Percentiles rank a stretch among this genome's conserved stretches.
Conservation (phyloP, 2,888 invertebrate species). For the Cryptus viduatorius region DNA sequence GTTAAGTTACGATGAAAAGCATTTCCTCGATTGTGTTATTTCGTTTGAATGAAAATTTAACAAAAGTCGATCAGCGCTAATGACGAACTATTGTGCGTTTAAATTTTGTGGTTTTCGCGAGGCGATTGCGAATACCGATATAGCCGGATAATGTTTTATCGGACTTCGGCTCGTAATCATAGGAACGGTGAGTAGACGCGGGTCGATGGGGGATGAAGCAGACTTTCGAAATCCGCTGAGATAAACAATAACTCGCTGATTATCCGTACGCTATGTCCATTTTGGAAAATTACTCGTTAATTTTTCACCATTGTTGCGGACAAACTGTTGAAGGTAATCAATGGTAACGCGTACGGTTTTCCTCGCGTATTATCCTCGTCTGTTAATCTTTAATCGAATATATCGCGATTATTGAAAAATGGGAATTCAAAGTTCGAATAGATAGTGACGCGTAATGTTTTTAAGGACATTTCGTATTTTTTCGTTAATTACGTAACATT, state of each 20-base stretch:
- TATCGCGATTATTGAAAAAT: not conserved
- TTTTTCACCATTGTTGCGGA: conserved; percentile 52
- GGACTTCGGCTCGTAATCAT: not conserved
- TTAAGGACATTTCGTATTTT: too few relatives aligned
- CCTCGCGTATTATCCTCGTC: not conserved
- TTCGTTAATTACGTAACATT: too few relatives aligned
- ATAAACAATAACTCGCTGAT: conserved; percentile 63
- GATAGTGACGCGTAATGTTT: too few relatives aligned
- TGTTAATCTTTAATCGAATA: not conserved
- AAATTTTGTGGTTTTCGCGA: conserved; percentile 8
- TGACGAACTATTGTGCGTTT: conserved; percentile 16
- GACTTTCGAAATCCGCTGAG: not conserved
- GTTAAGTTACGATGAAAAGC: not conserved
- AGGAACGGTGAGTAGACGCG: not conserved
- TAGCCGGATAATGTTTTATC: conserved; percentile 8
- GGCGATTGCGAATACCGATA: not conserved
- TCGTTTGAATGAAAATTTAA: conserved; percentile 24
- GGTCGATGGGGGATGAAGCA: not conserved
- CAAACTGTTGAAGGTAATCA: conserved; percentile 30
- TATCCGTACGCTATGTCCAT: conserved; percentile 1
- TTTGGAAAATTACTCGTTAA: conserved; percentile 20
- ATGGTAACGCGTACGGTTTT: not conserved
- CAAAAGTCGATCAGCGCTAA: conserved; percentile 39
- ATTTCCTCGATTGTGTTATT: conserved; percentile 42
- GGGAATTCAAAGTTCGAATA: too few relatives aligned